These are phyloP conservation scores for Mandrillus leucophaeus DNA, from an alignment of 2,113 vertebrate species.

Conservation along the genomic window DNA sequence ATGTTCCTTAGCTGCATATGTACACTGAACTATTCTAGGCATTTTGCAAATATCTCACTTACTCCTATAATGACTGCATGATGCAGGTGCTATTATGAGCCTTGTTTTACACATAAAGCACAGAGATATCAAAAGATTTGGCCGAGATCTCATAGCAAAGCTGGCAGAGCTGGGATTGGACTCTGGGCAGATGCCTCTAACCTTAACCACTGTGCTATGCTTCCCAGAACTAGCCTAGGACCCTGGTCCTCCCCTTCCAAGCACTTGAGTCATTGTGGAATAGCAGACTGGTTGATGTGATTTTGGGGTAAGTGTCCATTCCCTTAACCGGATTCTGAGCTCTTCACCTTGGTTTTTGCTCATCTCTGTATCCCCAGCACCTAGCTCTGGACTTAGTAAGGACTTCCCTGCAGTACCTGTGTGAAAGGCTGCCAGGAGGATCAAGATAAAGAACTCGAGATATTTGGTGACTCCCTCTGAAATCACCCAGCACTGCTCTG, in stretches of 20 bases:
- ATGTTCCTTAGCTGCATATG: not conserved
- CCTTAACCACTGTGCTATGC: not conserved
- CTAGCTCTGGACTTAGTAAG: not conserved
- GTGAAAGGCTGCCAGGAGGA: not conserved
- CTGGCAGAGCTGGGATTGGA: not conserved
- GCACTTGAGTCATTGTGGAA: not conserved
- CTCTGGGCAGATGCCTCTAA: not conserved
- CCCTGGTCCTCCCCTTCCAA: not conserved
- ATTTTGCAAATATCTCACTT: constrained; percentile 23
- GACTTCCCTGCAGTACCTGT: not conserved
- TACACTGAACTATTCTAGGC: not conserved
- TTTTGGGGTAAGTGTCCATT: not conserved
- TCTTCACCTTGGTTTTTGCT: not conserved
- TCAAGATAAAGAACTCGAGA: not conserved
- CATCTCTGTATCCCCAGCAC: accelerated
- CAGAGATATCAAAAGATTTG: not conserved
- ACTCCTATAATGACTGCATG: not conserved
- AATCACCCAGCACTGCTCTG: not conserved
- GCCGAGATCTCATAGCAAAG: not conserved
- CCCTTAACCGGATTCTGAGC: not conserved
- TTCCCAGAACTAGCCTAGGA: not conserved
- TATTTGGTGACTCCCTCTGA: not conserved
- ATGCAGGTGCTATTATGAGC: not conserved
- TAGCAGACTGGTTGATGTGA: not conserved
- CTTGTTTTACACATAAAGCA: not conserved